A percentile compares a stretch with the other conserved stretches of the same genome.
Evolutionary conservation across 2,113 vertebrate species (phyloP).

Genomic region (Puntigrus tetrazona): DNA sequence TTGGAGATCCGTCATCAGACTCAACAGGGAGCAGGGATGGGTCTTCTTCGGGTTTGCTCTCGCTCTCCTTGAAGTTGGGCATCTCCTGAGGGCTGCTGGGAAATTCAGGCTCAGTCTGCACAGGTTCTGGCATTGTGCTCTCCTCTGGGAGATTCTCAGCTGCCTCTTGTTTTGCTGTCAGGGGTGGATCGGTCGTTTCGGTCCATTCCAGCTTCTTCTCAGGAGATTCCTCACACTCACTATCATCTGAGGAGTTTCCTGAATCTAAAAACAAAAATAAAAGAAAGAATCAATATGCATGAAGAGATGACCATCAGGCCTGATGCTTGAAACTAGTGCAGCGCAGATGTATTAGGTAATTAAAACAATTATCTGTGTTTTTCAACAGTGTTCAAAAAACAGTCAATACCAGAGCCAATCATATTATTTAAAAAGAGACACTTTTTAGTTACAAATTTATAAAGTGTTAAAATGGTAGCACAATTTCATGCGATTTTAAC

Average conservation of each 20-base stretch:
- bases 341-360: neutral
- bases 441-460: neutral
- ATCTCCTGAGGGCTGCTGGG: slow-evolving; percentile 73
- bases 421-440: neutral
- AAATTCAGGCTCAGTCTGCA: slow-evolving; percentile 67
- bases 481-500: neutral
- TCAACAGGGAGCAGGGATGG: slow-evolving; percentile 29
- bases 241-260: slow-evolving; percentile 75
- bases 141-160: slow-evolving; percentile 62
- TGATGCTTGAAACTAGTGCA: neutral
- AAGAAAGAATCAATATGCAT: neutral
- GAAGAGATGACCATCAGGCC: neutral
- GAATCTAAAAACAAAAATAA: slow-evolving; percentile 71
- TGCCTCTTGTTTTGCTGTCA: slow-evolving; percentile 51
- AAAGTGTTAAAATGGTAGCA: neutral
- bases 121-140: slow-evolving; percentile 70
- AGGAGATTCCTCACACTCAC: slow-evolving; percentile 62
- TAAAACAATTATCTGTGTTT: neutral
- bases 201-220: slow-evolving; percentile 50
- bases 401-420: neutral
- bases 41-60: slow-evolving; percentile 60
- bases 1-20: slow-evolving; percentile 75
- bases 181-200: slow-evolving; percentile 40
- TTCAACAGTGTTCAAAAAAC: neutral
- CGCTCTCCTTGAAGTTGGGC: slow-evolving; percentile 50